These are phyloP conservation scores for Pandemis corylana DNA, from an alignment of 2,888 invertebrate species.

Conservation along the genomic window DNA sequence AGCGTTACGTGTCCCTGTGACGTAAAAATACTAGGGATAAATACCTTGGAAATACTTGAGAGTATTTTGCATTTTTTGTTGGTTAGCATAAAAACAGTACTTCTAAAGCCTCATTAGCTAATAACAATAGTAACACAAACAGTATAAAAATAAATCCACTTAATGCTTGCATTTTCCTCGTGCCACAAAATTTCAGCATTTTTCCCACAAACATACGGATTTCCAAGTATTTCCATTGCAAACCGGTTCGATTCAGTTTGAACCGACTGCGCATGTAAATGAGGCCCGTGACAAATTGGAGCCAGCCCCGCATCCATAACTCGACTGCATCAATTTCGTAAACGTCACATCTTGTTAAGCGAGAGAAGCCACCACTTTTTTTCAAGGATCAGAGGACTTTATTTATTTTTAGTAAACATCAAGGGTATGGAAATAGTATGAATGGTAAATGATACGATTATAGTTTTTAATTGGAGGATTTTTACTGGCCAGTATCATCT, in stretches of 20 bases:
- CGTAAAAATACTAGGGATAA: slow-evolving; percentile 36
- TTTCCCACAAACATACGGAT: neutral
- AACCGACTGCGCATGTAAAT: slow-evolving; percentile 71
- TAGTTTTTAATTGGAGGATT: neutral
- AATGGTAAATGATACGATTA: neutral
- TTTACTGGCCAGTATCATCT: neutral
- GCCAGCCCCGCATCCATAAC: slow-evolving; percentile 61
- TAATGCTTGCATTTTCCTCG: neutral
- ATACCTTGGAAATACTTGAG: slow-evolving; percentile 11
- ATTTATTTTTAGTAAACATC: neutral
- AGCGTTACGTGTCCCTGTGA: slow-evolving; percentile 38
- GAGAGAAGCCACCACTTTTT: slow-evolving; percentile 8
- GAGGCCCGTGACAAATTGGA: slow-evolving; percentile 77
- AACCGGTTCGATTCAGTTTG: slow-evolving; percentile 45
- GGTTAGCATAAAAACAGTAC: neutral
- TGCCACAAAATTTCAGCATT: neutral
- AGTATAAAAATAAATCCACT: neutral
- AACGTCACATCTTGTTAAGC: slow-evolving; percentile 31
- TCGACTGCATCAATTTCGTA: slow-evolving; percentile 64
- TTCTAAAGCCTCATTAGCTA: too few species aligned
- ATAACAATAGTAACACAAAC: neutral
- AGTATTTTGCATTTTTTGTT: neutral
- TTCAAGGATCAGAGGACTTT: neutral
- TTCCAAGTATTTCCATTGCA: slow-evolving; percentile 17
- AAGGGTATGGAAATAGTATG: neutral